Evolutionary conservation across 2,113 vertebrate genomes (phyloP).

Genomic region (Actenoides hombroni): DNA sequence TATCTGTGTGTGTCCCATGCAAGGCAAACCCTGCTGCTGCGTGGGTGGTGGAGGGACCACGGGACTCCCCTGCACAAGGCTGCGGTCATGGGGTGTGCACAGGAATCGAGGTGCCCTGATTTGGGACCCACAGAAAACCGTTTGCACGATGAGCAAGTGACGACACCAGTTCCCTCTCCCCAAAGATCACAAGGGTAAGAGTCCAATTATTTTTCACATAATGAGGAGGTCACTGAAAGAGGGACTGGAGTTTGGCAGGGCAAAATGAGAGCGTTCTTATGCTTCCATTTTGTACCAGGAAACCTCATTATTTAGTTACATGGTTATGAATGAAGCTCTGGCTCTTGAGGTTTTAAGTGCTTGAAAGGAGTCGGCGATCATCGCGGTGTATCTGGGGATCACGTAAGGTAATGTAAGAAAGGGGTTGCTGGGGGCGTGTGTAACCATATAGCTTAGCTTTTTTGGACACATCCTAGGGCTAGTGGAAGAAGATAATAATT

Average conservation of each 20-base stretch:
- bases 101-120: not conserved
- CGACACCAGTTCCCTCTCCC: not conserved
- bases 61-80: not conserved
- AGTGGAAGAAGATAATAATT: not conserved
- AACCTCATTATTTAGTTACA: slow-evolving; percentile 14
- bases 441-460: not conserved
- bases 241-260: slow-evolving; percentile 30
- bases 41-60: not conserved
- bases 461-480: not conserved
- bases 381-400: not conserved
- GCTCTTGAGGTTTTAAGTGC: not conserved
- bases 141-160: not conserved
- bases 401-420: not conserved
- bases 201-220: slow-evolving; percentile 37
- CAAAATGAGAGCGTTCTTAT: not conserved
- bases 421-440: not conserved
- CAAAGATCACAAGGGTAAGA: not conserved
- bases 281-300: slow-evolving; percentile 11
- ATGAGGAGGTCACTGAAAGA: slow-evolving; percentile 29
- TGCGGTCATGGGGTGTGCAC: not conserved
- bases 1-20: not conserved
- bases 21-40: not conserved
- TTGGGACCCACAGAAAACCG: not conserved
- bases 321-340: slow-evolving; percentile 4
- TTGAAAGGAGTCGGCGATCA: not conserved